Conservation (phyloP, 2,797 vertebrate species). For the Podarcis siculus region DNA sequence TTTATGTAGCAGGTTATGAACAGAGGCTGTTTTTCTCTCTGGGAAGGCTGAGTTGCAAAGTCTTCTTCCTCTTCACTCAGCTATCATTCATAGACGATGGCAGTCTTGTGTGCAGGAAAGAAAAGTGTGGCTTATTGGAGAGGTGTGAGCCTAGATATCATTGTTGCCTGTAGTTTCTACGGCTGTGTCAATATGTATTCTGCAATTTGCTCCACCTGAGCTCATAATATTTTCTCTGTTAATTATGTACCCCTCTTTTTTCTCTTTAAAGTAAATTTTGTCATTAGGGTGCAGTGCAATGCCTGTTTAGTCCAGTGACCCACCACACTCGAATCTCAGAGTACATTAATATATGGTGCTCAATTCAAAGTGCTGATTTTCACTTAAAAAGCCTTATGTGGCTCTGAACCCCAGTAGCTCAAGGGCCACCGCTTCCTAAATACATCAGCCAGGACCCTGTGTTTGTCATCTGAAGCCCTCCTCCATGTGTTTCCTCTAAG, state of each 20-base stretch:
- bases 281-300: no score
- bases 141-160: neutral
- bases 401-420: no score
- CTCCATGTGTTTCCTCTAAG: no score
- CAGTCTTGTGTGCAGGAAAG: neutral
- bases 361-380: no score
- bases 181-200: neutral
- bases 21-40: neutral
- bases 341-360: no score
- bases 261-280: neutral
- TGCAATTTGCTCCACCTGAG: neutral
- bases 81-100: neutral
- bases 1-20: rapidly evolving
- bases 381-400: no score
- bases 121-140: neutral
- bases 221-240: neutral
- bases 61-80: neutral
- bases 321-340: neutral
- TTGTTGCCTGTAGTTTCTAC: neutral
- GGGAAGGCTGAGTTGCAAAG: no score
- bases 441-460: no score
- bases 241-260: no score
- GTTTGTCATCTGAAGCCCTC: no score
- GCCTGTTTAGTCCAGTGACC: neutral
- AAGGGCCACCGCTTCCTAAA: no score